Evolutionary conservation across 1,140 invertebrate species (phyloP), one percentile per base, ranked within the genome.

Genomic region (Nymphalis io): DNA sequence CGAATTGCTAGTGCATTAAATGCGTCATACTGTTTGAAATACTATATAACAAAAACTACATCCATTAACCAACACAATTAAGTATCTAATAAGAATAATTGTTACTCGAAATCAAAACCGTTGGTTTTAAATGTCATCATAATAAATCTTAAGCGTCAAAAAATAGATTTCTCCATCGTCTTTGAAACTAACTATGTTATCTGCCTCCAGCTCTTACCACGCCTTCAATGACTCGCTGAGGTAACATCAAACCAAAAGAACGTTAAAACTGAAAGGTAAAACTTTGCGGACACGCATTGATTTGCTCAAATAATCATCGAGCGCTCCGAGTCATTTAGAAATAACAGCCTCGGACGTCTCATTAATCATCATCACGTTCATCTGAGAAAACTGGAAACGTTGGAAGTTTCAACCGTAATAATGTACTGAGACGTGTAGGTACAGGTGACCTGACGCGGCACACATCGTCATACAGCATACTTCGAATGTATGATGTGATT

Each of bases 331-430:
- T 68, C 63, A 68, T 64, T 75, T 58, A 48, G 48, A 55, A 63
- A 60, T 42, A 60, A 65, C 70, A 60, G 42, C 10, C 59, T 27
- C 60, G 18, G 51, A 61, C 61, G 57, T 44, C 18, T 66, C 63
- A 78, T 78, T 68, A 70, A 70, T 78, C 68, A 76, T 69, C 74
- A 78, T 78, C 72, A 76, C 66, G 62, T 39, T 40, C 68, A 60
- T 39, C 57, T 40, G 55, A 62, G 55, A 57, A 70, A 64, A 70
- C 60, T 59, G 68, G 60, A 60, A 70, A 59, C 60, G 27, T 39
- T 48, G 60, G 20, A 42, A 51, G 44, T 55, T 42, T 20, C 46
- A 55, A 27, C 20, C 20, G 51, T 55, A 55, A 55, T 55, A 55
- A 55, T 27, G 51, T 15, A 55, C 51, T 27, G 21, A 6, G 51